phyloP scores from a whole-genome alignment of 2,888 invertebrate genomes.

The Bellardia pandia region DNA sequence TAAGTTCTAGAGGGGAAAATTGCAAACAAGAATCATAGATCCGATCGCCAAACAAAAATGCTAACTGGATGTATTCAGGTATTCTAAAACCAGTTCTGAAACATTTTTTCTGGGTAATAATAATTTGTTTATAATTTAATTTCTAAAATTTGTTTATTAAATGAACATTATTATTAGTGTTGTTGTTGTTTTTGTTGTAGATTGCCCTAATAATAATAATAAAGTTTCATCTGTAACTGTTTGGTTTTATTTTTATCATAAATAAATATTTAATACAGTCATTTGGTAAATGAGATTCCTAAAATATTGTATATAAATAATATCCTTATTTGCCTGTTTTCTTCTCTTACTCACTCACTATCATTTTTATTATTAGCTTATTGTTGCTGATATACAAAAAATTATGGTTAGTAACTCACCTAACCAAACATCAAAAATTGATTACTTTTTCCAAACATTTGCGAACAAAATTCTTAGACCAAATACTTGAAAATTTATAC shows the following conservation, averaged over 20 bases:
- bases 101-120: too few species aligned
- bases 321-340: background rate
- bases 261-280: conserved; percentile 56
- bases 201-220: background rate
- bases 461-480: too few species aligned
- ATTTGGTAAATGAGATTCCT: conserved; percentile 48
- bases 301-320: conserved; percentile 10
- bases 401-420: background rate
- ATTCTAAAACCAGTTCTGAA: too few species aligned
- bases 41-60: too few species aligned
- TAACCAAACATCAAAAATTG: too few species aligned
- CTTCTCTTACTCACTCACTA: background rate
- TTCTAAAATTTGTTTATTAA: too few species aligned
- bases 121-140: too few species aligned
- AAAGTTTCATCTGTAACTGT: background rate
- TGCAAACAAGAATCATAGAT: too few species aligned
- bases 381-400: background rate
- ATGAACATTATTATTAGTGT: background rate
- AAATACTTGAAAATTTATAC: too few species aligned
- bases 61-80: too few species aligned
- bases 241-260: conserved; percentile 15
- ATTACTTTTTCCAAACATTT: too few species aligned
- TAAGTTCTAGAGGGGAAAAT: too few species aligned
- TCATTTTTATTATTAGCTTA: background rate
- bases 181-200: background rate